Evolutionary conservation across 2,797 vertebrate genomes (phyloP).

Genomic region (Merluccius polli): DNA sequence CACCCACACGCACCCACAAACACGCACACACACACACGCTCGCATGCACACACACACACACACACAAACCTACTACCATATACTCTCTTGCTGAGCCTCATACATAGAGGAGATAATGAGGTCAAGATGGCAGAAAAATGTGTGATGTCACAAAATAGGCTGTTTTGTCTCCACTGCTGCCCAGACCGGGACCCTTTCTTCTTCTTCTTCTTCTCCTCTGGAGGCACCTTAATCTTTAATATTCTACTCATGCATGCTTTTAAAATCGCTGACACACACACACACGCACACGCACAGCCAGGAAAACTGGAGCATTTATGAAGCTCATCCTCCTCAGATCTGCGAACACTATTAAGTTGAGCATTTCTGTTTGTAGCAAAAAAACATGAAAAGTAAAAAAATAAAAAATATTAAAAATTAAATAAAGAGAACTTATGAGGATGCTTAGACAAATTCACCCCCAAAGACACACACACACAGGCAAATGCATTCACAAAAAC

Average conservation of each 20-base stretch:
- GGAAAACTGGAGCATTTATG: not conserved
- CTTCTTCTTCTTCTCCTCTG: not conserved
- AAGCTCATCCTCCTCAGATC: too few relatives aligned
- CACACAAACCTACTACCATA: conserved; percentile 34
- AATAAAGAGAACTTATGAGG: too few relatives aligned
- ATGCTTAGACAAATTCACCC: too few relatives aligned
- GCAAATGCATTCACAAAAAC: conserved; percentile 11
- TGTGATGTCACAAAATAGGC: not conserved
- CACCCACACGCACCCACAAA: conserved; percentile 21
- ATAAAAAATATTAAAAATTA: too few relatives aligned
- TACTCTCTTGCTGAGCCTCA: not conserved
- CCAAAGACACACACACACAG: not conserved
- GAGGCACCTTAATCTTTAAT: not conserved
- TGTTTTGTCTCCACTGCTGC: not conserved
- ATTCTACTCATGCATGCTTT: conserved; percentile 18
- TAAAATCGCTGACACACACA: not conserved
- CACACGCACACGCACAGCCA: conserved; percentile 15
- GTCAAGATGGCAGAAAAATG: conserved; percentile 19
- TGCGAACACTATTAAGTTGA: too few relatives aligned
- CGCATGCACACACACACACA: conserved; percentile 30
- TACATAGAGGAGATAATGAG: conserved; percentile 41
- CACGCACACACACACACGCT: conserved; percentile 42
- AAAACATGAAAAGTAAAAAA: too few relatives aligned
- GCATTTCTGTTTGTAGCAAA: too few relatives aligned
- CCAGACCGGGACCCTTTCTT: not conserved